These are phyloP conservation scores for Liopterus haemorrhoidalis DNA, from an alignment of 2,888 invertebrate genomes.

Conservation along the genomic window DNA sequence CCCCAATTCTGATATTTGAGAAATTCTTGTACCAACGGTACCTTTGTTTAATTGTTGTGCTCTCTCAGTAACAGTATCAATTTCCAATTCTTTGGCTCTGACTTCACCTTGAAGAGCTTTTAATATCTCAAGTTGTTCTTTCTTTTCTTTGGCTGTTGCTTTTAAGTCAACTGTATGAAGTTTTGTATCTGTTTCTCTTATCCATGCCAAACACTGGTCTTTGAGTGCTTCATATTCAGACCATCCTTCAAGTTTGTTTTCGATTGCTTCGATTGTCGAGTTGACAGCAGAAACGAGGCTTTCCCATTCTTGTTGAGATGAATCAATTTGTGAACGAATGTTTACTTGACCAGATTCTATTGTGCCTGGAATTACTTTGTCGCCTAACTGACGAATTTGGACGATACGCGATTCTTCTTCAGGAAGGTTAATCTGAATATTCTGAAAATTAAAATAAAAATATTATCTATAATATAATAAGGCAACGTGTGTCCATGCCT, in stretches of 20 bases:
- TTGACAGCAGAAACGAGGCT: constrained; percentile 69
- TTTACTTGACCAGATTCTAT: constrained; percentile 75
- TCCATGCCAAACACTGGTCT: constrained; percentile 80
- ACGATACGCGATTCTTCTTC: constrained; percentile 83
- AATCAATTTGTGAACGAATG: constrained; percentile 80
- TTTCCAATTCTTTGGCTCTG: constrained; percentile 84
- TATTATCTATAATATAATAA: neutral
- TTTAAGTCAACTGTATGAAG: constrained; percentile 84
- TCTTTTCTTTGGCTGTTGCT: constrained; percentile 74
- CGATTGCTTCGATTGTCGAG: constrained; percentile 71
- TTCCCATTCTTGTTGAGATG: constrained; percentile 87
- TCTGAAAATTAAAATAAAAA: constrained; percentile 41
- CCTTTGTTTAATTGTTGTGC: constrained; percentile 78
- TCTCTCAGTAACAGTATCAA: constrained; percentile 86
- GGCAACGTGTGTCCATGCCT: too few species aligned
- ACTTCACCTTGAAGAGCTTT: constrained; percentile 80
- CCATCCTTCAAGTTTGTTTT: constrained; percentile 84
- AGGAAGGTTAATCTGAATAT: constrained; percentile 68
- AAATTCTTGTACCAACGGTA: constrained; percentile 64
- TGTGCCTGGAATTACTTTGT: constrained; percentile 85
- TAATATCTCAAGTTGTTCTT: constrained; percentile 73
- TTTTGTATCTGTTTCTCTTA: constrained; percentile 79
- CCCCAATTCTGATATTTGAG: constrained; percentile 84
- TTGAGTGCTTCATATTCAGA: constrained; percentile 82
- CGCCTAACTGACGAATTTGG: constrained; percentile 74